Base-by-base conservation (phyloP, 2,113 vertebrate genomes). In the Pachycephala philippinensis region DNA sequence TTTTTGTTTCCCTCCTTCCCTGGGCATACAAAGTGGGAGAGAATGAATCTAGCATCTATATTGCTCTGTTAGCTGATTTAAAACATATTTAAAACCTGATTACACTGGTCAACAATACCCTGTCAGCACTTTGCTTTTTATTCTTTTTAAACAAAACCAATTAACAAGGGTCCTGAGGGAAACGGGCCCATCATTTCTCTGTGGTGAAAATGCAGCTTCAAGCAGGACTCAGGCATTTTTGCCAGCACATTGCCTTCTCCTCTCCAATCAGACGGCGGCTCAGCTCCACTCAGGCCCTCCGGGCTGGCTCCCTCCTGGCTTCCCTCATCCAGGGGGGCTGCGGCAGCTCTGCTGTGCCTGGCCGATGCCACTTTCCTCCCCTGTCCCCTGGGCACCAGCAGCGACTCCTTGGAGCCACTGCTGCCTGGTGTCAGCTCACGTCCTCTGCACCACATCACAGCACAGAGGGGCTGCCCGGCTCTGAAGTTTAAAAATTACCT, bases 61-160 rank as follows among this genome's bases (percentile, higher is more conserved):
- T 35, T 42, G 33, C 64, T 63, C 30, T 31, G 35, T 56, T 61
- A 74, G 69, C 61, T 79, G 80, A 68, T 82, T 70, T 82, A 96
- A 94, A 95, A 54, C n/a, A 15, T 53, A 57, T 68, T 92, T 91
- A 69, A 96, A 76, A 59, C 53, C 65, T 76, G 65, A 69, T 94
- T 84, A 49, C 17, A 0, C 33, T 0, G 0, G 66, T 74, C 77
- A 89, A 94, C 85, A 91, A 85, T 94, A 92, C 57, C 87, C 74
- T 49, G 68, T 97, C 95, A 95, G 89, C 92, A 95, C 84, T 89
- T 85, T 22, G 12, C n/a, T 65, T 75, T 89, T 79, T 52, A 63
- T 50, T 33, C 30, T 63, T 85, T 92, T 86, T 64, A 87, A 87
- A 92, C 80, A 89, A 96, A 93, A 81, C 64, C 86, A 78, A 56